phyloP scores from a whole-genome alignment of 2,797 vertebrate species.

The Parambassis ranga region DNA sequence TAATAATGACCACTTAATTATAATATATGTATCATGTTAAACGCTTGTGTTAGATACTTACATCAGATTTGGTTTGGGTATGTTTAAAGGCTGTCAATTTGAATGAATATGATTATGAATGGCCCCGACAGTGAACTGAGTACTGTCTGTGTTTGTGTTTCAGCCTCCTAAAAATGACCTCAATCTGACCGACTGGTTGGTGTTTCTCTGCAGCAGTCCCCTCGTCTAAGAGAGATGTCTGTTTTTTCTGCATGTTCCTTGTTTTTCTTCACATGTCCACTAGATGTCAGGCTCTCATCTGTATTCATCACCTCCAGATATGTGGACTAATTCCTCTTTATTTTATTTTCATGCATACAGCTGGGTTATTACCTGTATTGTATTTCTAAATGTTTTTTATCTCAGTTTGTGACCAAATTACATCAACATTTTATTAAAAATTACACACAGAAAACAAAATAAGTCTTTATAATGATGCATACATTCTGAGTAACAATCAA shows the following conservation, averaged over 20 bases:
- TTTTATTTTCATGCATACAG: no score
- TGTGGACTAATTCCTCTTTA: no score
- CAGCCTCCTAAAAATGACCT: constrained; percentile 4
- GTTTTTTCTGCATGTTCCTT: neutral
- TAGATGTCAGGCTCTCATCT: neutral
- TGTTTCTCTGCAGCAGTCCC: constrained; percentile 38
- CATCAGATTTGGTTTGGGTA: no score
- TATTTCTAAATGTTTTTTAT: neutral
- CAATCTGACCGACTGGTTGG: constrained; percentile 52
- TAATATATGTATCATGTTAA: no score
- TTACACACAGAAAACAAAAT: neutral
- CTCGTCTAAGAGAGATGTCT: constrained; percentile 17
- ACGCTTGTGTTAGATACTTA: no score
- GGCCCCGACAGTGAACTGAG: no score
- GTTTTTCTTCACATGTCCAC: neutral
- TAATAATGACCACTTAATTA: no score
- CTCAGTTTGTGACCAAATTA: neutral
- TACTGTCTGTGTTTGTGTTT: neutral
- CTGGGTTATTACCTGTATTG: neutral
- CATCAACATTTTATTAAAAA: neutral
- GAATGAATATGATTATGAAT: no score
- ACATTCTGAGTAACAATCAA: no score
- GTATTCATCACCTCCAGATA: neutral
- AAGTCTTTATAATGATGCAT: no score
- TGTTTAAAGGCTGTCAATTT: no score